A percentile compares a stretch with the other conserved stretches of the same genome.
These are phyloP conservation scores for Alectoris magna DNA, from an alignment of 2,797 vertebrate species.

Conservation along the genomic window DNA sequence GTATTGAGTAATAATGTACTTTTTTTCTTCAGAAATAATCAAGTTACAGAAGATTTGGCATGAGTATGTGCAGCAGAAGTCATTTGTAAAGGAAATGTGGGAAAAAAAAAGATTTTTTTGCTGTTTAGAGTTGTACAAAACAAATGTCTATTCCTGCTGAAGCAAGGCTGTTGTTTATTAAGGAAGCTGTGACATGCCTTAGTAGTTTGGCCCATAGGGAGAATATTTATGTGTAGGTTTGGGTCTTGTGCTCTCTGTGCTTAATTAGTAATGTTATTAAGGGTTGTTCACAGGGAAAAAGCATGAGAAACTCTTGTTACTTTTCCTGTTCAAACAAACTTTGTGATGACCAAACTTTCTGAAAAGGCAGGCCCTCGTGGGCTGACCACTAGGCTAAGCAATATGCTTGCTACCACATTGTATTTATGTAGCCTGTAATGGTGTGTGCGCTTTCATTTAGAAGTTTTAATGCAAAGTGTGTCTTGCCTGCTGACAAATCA, in stretches of 20 bases:
- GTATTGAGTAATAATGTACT: constrained; percentile 9
- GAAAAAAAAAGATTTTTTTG: neutral
- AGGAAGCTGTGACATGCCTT: fast-evolving
- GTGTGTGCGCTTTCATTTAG: neutral
- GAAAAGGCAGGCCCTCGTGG: neutral
- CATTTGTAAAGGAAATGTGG: neutral
- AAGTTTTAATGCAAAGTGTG: neutral
- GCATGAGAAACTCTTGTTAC: neutral
- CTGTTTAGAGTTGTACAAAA: neutral
- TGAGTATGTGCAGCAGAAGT: neutral
- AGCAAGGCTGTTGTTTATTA: neutral
- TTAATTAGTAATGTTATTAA: neutral
- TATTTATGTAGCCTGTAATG: neutral
- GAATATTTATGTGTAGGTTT: neutral
- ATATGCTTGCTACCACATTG: neutral
- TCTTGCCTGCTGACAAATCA: neutral
- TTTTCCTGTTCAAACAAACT: neutral
- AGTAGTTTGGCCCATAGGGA: neutral
- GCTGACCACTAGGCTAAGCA: neutral
- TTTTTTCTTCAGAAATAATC: neutral
- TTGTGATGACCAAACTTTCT: neutral
- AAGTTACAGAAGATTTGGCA: constrained; percentile 31
- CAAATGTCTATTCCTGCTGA: neutral
- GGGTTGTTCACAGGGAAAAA: neutral
- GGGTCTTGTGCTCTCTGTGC: neutral